Evolutionary conservation across 2,888 invertebrate genomes (phyloP).

Genomic region (Mythimna lalbum): DNA sequence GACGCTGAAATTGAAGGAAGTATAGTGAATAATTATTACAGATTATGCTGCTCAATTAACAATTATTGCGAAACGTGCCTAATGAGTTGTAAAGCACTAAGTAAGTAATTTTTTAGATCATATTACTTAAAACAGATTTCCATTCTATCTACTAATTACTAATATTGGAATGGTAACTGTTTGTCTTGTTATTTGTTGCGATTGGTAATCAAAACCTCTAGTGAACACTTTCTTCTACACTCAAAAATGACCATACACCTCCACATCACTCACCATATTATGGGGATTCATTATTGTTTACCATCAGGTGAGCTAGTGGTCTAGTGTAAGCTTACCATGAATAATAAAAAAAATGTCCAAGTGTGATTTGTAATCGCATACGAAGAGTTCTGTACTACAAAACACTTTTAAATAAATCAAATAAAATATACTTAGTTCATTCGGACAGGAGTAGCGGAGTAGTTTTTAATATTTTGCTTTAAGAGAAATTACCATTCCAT

Average conservation of each 20-base stretch:
- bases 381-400: too few relatives aligned
- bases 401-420: too few relatives aligned
- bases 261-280: too few relatives aligned
- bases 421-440: too few relatives aligned
- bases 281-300: too few relatives aligned
- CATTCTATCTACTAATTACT: not conserved
- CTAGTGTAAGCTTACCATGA: too few relatives aligned
- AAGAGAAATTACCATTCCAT: not conserved
- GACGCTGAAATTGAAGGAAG: slow-evolving; percentile 9
- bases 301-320: too few relatives aligned
- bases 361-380: too few relatives aligned
- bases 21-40: slow-evolving; percentile 1
- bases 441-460: too few relatives aligned
- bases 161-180: not conserved
- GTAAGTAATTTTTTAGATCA: not conserved
- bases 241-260: not conserved
- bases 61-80: slow-evolving; percentile 6
- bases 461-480: not conserved
- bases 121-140: not conserved
- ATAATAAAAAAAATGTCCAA: too few relatives aligned
- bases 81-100: not conserved
- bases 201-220: not conserved
- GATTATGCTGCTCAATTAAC: slow-evolving; percentile 5
- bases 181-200: not conserved
- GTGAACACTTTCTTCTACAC: too few relatives aligned